phyloP scores from a whole-genome alignment of 2,113 vertebrate genomes.

The Myrmophylax atrothorax region DNA sequence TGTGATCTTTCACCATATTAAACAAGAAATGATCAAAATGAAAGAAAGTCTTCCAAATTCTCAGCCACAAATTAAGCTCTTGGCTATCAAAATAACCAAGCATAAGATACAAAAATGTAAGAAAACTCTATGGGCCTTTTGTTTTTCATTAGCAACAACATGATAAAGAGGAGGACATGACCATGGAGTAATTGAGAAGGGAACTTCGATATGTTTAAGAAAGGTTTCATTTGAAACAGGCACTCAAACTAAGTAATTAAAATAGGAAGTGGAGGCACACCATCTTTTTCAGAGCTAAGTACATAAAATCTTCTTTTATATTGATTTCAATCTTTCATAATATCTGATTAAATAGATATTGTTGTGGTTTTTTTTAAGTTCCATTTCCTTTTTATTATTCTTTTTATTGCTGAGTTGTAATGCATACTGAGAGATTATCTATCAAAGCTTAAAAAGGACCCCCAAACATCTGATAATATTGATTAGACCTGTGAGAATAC shows the following conservation, averaged over 20 bases:
- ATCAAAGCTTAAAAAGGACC: background rate
- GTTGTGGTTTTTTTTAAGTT: background rate
- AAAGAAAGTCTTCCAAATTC: background rate
- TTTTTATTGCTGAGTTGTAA: background rate
- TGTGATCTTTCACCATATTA: background rate
- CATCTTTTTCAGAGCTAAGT: background rate
- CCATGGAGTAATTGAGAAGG: background rate
- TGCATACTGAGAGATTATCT: background rate
- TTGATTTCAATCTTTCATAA: background rate
- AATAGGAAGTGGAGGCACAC: background rate
- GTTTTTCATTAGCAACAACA: background rate
- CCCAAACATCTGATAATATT: background rate
- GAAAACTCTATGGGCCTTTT: background rate
- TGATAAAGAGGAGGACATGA: background rate
- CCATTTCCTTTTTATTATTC: background rate
- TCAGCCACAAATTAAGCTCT: background rate
- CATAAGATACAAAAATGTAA: background rate
- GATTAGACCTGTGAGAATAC: background rate
- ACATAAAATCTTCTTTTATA: background rate
- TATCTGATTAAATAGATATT: background rate
- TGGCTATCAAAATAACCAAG: background rate
- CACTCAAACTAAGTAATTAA: background rate
- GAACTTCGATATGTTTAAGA: background rate
- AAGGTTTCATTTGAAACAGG: background rate
- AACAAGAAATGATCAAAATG: accelerated